phyloP scores from a whole-genome alignment of 2,888 invertebrate species.

The Theristus sp. region DNA sequence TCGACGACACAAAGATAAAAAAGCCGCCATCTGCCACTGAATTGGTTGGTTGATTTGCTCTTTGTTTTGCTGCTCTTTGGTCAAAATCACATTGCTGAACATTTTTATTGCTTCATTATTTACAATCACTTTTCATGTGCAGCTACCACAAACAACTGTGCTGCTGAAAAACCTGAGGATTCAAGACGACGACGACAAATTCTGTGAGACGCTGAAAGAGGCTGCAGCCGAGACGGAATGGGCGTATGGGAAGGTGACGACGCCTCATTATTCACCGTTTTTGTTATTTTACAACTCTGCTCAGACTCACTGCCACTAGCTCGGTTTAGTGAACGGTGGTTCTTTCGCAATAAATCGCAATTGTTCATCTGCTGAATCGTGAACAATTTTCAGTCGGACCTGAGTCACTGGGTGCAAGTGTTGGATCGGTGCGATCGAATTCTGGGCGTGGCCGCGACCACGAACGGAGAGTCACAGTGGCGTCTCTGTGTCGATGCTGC shows the following conservation, averaged over 20 bases:
- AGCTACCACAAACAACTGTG: background rate
- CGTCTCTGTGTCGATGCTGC: background rate
- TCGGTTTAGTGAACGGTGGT: too few relatives aligned
- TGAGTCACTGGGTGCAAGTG: slow-evolving; percentile 18
- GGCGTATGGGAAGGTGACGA: background rate
- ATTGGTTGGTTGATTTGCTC: background rate
- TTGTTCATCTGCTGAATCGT: too few relatives aligned
- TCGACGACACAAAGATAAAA: background rate
- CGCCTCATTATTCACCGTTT: background rate
- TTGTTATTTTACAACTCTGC: background rate
- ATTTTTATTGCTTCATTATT: background rate
- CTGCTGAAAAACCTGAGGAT: background rate
- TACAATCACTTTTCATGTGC: background rate
- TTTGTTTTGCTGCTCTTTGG: too few relatives aligned
- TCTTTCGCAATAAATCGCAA: too few relatives aligned
- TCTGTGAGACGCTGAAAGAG: background rate
- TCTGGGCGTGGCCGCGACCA: slow-evolving; percentile 12
- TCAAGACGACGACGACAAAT: background rate
- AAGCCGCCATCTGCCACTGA: background rate
- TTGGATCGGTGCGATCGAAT: slow-evolving; percentile 18
- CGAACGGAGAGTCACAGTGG: background rate
- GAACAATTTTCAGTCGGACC: slow-evolving; percentile 13
- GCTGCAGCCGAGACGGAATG: background rate
- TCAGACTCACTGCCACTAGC: too few relatives aligned
- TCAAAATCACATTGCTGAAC: background rate